These are phyloP conservation scores for Petrolisthes manimaculis DNA, from an alignment of 2,888 invertebrate genomes.

Conservation along the genomic window DNA sequence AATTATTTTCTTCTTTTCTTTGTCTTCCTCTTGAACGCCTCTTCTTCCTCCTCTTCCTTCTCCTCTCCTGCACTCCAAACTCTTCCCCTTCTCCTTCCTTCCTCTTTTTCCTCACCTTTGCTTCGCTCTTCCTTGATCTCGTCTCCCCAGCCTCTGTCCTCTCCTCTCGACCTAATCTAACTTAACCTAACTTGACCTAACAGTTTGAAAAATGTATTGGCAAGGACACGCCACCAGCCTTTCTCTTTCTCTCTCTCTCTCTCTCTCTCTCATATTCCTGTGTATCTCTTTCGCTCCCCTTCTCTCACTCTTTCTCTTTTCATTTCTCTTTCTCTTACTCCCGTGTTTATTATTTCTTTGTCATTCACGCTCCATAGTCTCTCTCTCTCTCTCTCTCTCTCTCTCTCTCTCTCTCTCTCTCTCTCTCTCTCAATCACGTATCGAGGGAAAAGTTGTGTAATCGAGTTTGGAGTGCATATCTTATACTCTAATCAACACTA, in stretches of 20 bases:
- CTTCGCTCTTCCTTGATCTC: slow-evolving; percentile 13
- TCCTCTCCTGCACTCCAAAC: background rate
- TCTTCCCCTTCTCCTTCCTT: background rate
- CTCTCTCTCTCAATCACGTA: background rate
- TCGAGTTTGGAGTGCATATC: no score
- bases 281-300: slow-evolving; percentile 5
- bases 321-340: background rate
- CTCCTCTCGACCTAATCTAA: slow-evolving; percentile 6
- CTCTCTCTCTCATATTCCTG: slow-evolving; percentile 9
- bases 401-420: slow-evolving; percentile 10
- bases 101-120: background rate
- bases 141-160: background rate
- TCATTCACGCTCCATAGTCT: background rate
- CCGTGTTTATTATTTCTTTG: background rate
- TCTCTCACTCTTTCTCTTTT: slow-evolving; percentile 3
- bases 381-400: background rate
- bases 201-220: background rate
- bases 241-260: slow-evolving; percentile 11
- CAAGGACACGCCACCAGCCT: background rate
- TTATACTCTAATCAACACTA: no score
- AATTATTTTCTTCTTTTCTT: background rate
- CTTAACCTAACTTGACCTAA: slow-evolving; percentile 2
- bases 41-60: background rate
- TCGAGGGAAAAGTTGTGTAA: no score
- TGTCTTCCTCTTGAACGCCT: background rate